These are phyloP conservation scores for Myrmecobius fasciatus DNA, from an alignment of 2,113 vertebrate genomes.

Conservation along the genomic window DNA sequence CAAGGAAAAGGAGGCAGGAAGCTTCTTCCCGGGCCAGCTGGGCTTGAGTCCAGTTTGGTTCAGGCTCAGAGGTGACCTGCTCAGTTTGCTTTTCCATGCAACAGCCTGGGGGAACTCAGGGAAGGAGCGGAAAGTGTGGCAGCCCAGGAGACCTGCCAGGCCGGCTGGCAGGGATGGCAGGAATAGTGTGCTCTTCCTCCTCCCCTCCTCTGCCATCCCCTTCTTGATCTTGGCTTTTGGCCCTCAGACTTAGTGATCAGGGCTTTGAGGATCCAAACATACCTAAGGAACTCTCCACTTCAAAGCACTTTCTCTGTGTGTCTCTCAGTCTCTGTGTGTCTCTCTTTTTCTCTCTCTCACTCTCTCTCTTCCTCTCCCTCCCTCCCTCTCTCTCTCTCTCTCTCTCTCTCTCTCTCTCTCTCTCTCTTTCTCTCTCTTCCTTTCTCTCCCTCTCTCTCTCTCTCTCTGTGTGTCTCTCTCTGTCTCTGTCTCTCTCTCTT, in stretches of 20 bases:
- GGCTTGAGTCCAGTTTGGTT: neutral
- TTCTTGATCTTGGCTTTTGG: no score
- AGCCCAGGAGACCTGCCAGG: neutral
- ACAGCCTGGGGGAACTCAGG: no score
- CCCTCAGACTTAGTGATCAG: no score
- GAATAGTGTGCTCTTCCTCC: no score
- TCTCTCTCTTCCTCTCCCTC: no score
- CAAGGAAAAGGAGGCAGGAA: neutral
- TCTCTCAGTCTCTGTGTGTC: no score
- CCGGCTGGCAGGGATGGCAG: no score
- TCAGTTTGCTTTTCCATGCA: neutral
- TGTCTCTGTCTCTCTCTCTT: constrained; percentile 44
- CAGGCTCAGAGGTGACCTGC: neutral
- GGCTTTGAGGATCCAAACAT: no score
- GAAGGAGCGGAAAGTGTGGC: neutral
- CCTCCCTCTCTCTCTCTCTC: no score
- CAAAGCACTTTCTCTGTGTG: no score
- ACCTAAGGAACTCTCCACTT: no score
- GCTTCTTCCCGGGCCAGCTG: neutral
- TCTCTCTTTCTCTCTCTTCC: constrained; percentile 56
- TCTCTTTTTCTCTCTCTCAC: neutral
- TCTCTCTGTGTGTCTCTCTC: neutral
- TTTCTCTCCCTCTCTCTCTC: constrained; percentile 44
- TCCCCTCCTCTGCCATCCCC: no score
- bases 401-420: constrained; percentile 69